Conservation (phyloP, 2,888 invertebrate species). For the Drosophila yooni region DNA sequence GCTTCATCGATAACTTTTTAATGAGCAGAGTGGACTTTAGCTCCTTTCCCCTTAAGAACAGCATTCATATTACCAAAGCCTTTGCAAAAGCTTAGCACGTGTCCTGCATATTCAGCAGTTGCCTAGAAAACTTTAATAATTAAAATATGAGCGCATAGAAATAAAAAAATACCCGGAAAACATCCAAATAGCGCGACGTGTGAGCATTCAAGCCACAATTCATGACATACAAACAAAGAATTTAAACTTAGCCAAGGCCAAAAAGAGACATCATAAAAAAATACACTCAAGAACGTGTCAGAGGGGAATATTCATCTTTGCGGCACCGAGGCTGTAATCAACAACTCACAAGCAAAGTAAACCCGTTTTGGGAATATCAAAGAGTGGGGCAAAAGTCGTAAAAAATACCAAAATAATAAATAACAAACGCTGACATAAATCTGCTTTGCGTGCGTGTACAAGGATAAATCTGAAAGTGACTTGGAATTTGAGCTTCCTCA, state of each 20-base stretch:
- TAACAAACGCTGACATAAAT: conserved; percentile 55
- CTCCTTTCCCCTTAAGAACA: background rate
- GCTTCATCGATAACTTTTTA: background rate
- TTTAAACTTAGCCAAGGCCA: conserved; percentile 25
- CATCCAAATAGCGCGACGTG: conserved; percentile 25
- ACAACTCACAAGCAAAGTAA: conserved; percentile 7
- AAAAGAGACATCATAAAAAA: conserved; percentile 11
- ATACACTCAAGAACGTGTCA: conserved; percentile 31
- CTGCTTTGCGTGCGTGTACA: conserved; percentile 48
- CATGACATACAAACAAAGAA: conserved; percentile 42
- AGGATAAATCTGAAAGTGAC: conserved; percentile 54
- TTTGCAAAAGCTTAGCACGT: conserved; percentile 21
- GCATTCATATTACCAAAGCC: conserved; percentile 27
- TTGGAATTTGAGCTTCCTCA: conserved; percentile 44
- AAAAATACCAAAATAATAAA: conserved; percentile 8
- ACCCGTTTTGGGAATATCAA: conserved; percentile 25
- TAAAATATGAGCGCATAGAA: conserved; percentile 35
- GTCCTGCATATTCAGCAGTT: conserved; percentile 27
- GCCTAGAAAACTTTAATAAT: conserved; percentile 46
- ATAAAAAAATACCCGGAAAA: conserved; percentile 27
- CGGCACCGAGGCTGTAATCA: conserved; percentile 15
- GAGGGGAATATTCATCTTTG: conserved; percentile 3
- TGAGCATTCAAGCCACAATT: conserved; percentile 44
- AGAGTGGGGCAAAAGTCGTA: conserved; percentile 7
- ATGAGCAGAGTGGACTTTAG: background rate